Evolutionary conservation across 1,140 invertebrate genomes (phyloP).

Genomic region (Glomeris maerens): DNA sequence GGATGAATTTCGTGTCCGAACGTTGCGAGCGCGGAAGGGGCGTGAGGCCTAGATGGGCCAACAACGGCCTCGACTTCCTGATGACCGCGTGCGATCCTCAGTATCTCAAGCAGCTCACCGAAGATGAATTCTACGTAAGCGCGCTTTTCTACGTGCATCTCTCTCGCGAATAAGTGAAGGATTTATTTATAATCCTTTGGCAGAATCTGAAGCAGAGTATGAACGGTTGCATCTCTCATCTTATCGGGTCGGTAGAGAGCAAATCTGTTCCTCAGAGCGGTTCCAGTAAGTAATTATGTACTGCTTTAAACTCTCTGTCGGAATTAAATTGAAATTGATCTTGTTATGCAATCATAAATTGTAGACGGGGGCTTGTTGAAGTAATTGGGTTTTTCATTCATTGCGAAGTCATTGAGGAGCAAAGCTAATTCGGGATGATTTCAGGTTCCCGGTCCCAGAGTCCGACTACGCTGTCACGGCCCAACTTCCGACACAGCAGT

Average conservation of each 20-base stretch:
- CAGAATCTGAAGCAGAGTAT: slow-evolving; percentile 50
- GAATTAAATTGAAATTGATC: too few species aligned
- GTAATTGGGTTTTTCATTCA: too few species aligned
- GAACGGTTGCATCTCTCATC: slow-evolving; percentile 61
- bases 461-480: slow-evolving; percentile 23
- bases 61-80: slow-evolving; percentile 70
- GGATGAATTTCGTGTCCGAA: slow-evolving; percentile 72
- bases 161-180: neutral
- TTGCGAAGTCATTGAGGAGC: neutral
- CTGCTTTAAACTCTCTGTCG: too few species aligned
- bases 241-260: slow-evolving; percentile 45
- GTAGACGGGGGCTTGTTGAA: too few species aligned
- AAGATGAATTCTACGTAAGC: slow-evolving; percentile 53
- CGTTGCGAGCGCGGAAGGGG: slow-evolving; percentile 69
- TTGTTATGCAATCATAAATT: too few species aligned
- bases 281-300: too few species aligned
- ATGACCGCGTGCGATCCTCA: slow-evolving; percentile 64
- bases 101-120: slow-evolving; percentile 54
- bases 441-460: slow-evolving; percentile 23
- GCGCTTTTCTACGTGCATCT: neutral
- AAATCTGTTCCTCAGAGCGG: slow-evolving; percentile 3
- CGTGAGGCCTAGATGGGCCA: slow-evolving; percentile 65
- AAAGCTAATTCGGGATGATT: neutral
- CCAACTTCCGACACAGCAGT: neutral
- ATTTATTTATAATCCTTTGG: slow-evolving; percentile 9